Evolutionary conservation across 2,113 vertebrate species (phyloP), one percentile per base, ranked within the genome.

Genomic region (Hemicordylus capensis): DNA sequence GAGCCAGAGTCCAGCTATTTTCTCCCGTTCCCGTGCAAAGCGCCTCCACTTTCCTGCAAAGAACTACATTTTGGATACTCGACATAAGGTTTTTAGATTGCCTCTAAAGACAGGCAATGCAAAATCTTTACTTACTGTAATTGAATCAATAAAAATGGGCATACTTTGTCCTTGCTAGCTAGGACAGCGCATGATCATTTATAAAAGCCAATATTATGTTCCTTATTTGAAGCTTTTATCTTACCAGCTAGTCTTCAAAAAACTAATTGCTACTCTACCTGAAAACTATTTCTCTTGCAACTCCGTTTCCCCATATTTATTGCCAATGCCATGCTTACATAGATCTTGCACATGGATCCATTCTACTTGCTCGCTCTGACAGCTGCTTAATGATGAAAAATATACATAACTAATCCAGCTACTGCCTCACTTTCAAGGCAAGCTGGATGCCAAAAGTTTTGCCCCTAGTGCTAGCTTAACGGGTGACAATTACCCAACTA

Each of bases 211-310:
- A 67, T 1, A 0, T 17, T 19, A 39, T 42, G 37, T 24, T 39
- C 34, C 44, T 5, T 28, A 9, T 22, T 69, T 4, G 34, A 24
- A 39, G 6, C 37, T 9, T 66, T 58, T 76, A 46, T 54, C 0
- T 0, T 3, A 11, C 4, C 1, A 1, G 2, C 22, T 15, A 0
- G 3, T 9, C 3, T 15, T 1, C 0, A 4, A 3, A 31, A 11
- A 46, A 22, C 28, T 59, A 28, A 81, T 3, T 31, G 7, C 67
- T 54, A 19, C 20, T 1, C 39, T 22, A 20, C 17, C 59, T 44
- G 22, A 79, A 64, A 44, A 15, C 58, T 59, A 17, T 61, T 59
- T 51, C 66, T 78, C 39, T 58, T 42, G 54, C 34, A 42, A 11
- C 76, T 59, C n/a, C n/a, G n/a, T n/a, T 28, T 61, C 37, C 6